Percentiles rank a stretch among this genome's conserved stretches.
phyloP scores from a whole-genome alignment of 2,888 invertebrate species.

The Melieria crassipennis region DNA sequence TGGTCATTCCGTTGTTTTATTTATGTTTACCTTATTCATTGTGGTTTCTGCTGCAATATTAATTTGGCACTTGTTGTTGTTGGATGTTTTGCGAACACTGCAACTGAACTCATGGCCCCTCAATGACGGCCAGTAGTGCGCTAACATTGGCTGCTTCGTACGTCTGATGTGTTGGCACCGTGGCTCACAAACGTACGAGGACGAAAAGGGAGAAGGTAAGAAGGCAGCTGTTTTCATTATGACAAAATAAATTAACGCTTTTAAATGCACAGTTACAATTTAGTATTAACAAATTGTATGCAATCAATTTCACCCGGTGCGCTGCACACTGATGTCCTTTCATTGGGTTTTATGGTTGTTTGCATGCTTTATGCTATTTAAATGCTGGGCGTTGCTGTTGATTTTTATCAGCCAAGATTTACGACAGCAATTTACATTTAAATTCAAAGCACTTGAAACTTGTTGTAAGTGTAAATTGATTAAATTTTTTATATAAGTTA shows the following conservation, averaged over 20 bases:
- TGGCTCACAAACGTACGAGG: background rate
- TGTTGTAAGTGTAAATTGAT: too few relatives aligned
- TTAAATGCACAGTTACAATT: slow-evolving; percentile 26
- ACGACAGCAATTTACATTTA: too few relatives aligned
- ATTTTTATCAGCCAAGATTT: too few relatives aligned
- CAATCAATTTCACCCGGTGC: background rate
- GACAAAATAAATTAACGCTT: slow-evolving; percentile 22
- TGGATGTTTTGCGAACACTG: background rate
- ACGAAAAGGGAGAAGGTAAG: background rate
- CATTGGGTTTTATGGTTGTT: too few relatives aligned
- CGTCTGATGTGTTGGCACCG: too few relatives aligned
- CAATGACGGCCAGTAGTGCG: background rate
- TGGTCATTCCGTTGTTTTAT: too few relatives aligned
- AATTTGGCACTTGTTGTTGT: slow-evolving; percentile 8
- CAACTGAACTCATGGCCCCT: background rate
- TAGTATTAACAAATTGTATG: background rate
- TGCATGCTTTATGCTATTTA: too few relatives aligned
- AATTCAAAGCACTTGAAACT: too few relatives aligned
- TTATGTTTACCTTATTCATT: background rate
- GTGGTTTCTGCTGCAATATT: slow-evolving; percentile 7
- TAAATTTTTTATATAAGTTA: too few relatives aligned
- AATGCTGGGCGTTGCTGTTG: too few relatives aligned
- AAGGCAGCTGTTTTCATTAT: slow-evolving; percentile 1
- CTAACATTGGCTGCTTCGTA: background rate
- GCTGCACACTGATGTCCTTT: too few relatives aligned